These are phyloP conservation scores for Neotoma lepida DNA, from an alignment of 2,113 vertebrate genomes.

Conservation along the genomic window DNA sequence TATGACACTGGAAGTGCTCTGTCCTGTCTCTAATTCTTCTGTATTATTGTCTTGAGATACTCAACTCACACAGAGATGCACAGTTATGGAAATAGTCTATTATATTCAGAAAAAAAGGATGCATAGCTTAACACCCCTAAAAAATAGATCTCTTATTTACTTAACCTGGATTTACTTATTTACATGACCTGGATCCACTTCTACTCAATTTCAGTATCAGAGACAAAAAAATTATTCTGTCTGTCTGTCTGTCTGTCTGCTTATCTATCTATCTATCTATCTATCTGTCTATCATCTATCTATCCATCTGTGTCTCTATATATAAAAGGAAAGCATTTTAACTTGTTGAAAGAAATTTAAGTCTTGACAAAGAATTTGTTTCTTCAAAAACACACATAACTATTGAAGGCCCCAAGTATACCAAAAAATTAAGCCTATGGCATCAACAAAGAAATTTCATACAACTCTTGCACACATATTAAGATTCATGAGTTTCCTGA, in stretches of 20 bases:
- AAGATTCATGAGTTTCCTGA: neutral
- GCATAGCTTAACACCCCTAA: neutral
- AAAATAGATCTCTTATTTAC: neutral
- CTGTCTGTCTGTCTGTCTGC: neutral
- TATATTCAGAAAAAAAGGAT: neutral
- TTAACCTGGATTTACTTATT: neutral
- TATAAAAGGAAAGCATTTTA: neutral
- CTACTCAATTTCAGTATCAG: too few relatives aligned
- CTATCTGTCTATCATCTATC: neutral
- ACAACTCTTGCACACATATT: neutral
- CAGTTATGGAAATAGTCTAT: neutral
- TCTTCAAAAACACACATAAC: neutral
- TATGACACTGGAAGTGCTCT: neutral
- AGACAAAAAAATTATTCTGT: neutral
- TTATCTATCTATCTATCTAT: neutral
- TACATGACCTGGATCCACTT: neutral
- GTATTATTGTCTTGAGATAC: neutral
- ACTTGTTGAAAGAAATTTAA: neutral
- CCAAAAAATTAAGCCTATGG: neutral
- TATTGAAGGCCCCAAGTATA: neutral
- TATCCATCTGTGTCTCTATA: neutral
- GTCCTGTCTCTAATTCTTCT: too few relatives aligned
- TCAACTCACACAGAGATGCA: neutral
- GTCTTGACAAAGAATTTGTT: neutral
- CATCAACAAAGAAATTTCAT: neutral